A percentile compares a stretch with the other conserved stretches of the same genome.
These are phyloP conservation scores for Teleopsis dalmanni DNA, from an alignment of 1,140 invertebrate species.

Conservation along the genomic window DNA sequence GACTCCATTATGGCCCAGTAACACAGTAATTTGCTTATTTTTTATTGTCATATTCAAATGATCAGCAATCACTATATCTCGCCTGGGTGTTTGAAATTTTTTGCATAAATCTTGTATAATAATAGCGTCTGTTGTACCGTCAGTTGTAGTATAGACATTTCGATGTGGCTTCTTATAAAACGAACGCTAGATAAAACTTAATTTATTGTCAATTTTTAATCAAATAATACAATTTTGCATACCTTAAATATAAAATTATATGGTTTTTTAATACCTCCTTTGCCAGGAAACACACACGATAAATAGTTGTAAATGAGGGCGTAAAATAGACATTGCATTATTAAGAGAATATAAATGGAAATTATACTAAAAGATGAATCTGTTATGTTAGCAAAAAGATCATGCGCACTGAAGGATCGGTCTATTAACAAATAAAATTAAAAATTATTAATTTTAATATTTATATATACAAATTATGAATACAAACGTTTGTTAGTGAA, in stretches of 20 bases:
- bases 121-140: constrained; percentile 22
- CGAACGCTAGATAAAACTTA: no score
- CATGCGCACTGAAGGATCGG: neutral
- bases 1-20: constrained; percentile 68
- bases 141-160: constrained; percentile 30
- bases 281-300: constrained; percentile 32
- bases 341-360: constrained; percentile 22
- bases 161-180: no score
- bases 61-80: constrained; percentile 31
- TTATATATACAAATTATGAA: neutral
- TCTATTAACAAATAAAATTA: neutral
- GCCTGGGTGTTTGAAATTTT: constrained; percentile 25
- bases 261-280: constrained; percentile 29
- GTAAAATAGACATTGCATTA: constrained; percentile 28
- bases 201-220: no score
- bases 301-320: constrained; percentile 34
- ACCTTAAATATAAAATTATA: constrained; percentile 34
- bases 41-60: constrained; percentile 37
- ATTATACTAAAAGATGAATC: constrained; percentile 24
- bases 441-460: neutral
- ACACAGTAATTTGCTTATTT: constrained; percentile 51
- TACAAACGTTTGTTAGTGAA: constrained; percentile 35
- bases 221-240: no score
- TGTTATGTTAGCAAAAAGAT: constrained; percentile 23
- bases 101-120: constrained; percentile 34